These are phyloP conservation scores for Yasuhikotakia modesta DNA, from an alignment of 2,797 vertebrate genomes.

Conservation along the genomic window DNA sequence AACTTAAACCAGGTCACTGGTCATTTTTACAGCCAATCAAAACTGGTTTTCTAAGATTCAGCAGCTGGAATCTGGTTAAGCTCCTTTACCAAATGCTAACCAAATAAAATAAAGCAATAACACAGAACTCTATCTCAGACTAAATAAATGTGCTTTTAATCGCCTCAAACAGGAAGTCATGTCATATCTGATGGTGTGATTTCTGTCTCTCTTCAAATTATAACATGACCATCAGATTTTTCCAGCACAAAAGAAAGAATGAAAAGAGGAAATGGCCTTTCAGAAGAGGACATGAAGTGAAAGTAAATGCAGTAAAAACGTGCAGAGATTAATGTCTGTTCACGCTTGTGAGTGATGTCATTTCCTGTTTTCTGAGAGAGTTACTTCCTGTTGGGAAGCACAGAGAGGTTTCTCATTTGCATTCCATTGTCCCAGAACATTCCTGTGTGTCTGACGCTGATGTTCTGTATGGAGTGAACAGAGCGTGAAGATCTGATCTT, in stretches of 20 bases:
- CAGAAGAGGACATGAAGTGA: slow-evolving; percentile 76
- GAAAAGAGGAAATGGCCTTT: slow-evolving; percentile 83
- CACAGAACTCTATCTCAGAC: slow-evolving; percentile 78
- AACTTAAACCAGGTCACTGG: slow-evolving; percentile 76
- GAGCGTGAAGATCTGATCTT: slow-evolving; percentile 50
- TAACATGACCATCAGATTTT: slow-evolving; percentile 85
- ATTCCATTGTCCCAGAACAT: slow-evolving; percentile 53
- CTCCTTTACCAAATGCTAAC: slow-evolving; percentile 34
- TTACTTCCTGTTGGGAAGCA: slow-evolving; percentile 65
- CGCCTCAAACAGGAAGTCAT: slow-evolving; percentile 80
- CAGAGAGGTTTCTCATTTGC: slow-evolving; percentile 58
- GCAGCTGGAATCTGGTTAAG: slow-evolving; percentile 68
- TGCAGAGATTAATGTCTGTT: slow-evolving; percentile 77
- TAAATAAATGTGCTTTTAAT: slow-evolving; percentile 87
- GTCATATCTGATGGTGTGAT: slow-evolving; percentile 84
- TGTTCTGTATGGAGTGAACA: slow-evolving; percentile 41
- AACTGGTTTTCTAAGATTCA: slow-evolving; percentile 76
- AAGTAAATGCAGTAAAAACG: slow-evolving; percentile 82
- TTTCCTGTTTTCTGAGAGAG: slow-evolving; percentile 59
- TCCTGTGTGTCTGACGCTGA: slow-evolving; percentile 42
- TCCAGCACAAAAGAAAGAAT: slow-evolving; percentile 80
- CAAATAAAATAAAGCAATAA: slow-evolving; percentile 70
- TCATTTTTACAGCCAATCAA: slow-evolving; percentile 76
- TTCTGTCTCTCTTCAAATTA: slow-evolving; percentile 84
- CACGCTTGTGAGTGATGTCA: slow-evolving; percentile 67